A percentile compares a stretch with the other conserved stretches of the same genome.
Evolutionary conservation across 2,888 invertebrate species (phyloP).

Genomic region (Thalpophila matura): DNA sequence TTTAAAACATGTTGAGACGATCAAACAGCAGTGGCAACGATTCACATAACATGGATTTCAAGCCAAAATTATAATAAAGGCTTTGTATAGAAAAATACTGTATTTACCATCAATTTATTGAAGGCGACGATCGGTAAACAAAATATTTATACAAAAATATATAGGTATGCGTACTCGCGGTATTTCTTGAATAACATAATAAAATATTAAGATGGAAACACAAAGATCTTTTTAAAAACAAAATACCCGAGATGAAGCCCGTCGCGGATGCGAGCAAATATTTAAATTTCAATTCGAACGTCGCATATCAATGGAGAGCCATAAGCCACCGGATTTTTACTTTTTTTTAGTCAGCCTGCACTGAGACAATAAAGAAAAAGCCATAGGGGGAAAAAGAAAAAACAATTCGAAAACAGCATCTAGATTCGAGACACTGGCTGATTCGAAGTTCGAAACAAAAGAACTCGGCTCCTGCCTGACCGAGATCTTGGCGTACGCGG

Average conservation of each 20-base stretch:
- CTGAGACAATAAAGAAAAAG: constrained; percentile 90
- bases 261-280: constrained; percentile 88
- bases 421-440: constrained; percentile 90
- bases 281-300: constrained; percentile 91
- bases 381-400: constrained; percentile 81
- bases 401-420: constrained; percentile 86
- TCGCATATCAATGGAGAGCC: constrained; percentile 91
- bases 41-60: not conserved
- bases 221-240: constrained; percentile 81
- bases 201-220: constrained; percentile 87
- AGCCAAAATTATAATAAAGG: not conserved
- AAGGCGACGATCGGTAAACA: constrained; percentile 56
- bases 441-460: constrained; percentile 90
- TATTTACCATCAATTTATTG: constrained; percentile 51
- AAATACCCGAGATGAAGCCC: constrained; percentile 85
- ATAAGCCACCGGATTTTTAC: constrained; percentile 89
- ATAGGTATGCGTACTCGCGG: constrained; percentile 52
- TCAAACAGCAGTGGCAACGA: not conserved
- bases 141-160: constrained; percentile 45
- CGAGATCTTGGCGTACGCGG: constrained; percentile 89
- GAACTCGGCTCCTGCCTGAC: constrained; percentile 89
- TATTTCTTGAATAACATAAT: constrained; percentile 77
- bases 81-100: constrained; percentile 26
- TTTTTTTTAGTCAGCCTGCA: constrained; percentile 83
- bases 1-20: too few relatives aligned